Percentiles rank a stretch among this genome's conserved stretches.
phyloP scores from a whole-genome alignment of 2,113 vertebrate genomes.

The Riparia riparia region DNA sequence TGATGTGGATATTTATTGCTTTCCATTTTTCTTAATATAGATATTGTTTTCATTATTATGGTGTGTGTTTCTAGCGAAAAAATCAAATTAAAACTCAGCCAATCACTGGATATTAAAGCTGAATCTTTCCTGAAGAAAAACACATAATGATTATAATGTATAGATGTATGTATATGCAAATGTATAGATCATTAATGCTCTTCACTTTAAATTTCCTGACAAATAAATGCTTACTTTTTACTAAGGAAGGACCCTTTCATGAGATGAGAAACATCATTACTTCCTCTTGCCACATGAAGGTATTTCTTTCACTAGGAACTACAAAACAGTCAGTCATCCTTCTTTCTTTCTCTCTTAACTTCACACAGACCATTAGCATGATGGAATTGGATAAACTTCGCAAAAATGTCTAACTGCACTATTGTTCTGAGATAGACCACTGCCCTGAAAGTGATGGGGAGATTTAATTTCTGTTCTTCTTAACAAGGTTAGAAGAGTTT shows the following conservation, averaged over 20 bases:
- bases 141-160: not conserved
- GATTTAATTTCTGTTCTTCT: slow-evolving; percentile 46
- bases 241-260: not conserved
- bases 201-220: not conserved
- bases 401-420: not conserved
- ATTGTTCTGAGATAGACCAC: not conserved
- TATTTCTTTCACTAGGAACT: not conserved
- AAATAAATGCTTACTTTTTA: not conserved
- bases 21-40: not conserved
- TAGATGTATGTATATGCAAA: no score
- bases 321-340: not conserved
- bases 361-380: not conserved
- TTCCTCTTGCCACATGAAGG: not conserved
- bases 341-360: not conserved
- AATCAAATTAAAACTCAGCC: not conserved
- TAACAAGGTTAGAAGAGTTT: slow-evolving; percentile 30
- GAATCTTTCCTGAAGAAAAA: not conserved
- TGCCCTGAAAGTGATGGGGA: not conserved
- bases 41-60: not conserved
- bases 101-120: not conserved
- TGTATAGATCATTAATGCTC: not conserved
- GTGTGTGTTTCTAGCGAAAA: not conserved
- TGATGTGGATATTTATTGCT: not conserved
- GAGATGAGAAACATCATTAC: not conserved
- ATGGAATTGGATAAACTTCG: not conserved